phyloP scores from a whole-genome alignment of 2,888 invertebrate species.

The Luperina testacea region DNA sequence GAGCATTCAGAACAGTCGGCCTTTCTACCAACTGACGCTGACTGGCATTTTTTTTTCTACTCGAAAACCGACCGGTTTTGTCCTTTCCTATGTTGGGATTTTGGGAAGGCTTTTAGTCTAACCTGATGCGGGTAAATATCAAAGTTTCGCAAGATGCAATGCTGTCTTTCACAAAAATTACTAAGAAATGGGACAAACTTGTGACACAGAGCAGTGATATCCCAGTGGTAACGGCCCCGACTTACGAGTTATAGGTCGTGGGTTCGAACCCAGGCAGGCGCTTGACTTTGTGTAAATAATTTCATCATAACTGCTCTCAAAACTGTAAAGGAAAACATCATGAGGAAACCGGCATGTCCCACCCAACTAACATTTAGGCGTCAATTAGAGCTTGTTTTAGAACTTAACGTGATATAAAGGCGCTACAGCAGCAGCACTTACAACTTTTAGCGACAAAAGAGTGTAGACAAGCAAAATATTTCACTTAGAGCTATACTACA shows the following conservation, averaged over 20 bases:
- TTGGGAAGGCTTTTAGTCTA: not conserved
- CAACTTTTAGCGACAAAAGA: no score
- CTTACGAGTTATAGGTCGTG: no score
- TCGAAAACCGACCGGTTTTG: not conserved
- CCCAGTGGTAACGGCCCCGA: no score
- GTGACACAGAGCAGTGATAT: not conserved
- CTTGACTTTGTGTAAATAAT: not conserved
- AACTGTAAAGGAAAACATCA: not conserved
- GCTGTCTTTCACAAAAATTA: not conserved
- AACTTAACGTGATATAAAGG: no score
- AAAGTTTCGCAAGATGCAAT: not conserved
- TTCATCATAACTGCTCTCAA: not conserved
- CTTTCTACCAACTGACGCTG: not conserved
- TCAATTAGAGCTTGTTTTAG: no score
- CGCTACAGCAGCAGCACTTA: no score
- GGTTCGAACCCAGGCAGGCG: not conserved
- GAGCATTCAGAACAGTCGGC: not conserved
- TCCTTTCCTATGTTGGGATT: not conserved
- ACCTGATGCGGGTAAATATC: not conserved
- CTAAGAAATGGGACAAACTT: not conserved
- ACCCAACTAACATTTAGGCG: no score
- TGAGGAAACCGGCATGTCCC: not conserved
- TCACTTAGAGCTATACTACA: no score
- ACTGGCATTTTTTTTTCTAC: not conserved
- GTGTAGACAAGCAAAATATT: no score